Evolutionary conservation across 1,140 invertebrate species (phyloP), one percentile per base, ranked within the genome.

Genomic region (Maniola jurtina): DNA sequence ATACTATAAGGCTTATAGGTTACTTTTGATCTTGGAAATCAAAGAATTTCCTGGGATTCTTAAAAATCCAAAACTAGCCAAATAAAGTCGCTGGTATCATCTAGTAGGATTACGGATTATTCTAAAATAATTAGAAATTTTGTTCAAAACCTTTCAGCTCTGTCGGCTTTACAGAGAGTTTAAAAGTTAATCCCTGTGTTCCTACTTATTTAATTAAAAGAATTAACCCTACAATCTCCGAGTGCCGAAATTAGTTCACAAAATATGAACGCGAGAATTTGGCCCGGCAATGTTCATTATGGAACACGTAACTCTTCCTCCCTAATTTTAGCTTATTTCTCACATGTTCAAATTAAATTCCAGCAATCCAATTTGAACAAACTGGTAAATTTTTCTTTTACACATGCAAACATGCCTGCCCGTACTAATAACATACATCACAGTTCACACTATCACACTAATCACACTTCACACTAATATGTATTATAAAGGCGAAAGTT

Each of bases 311-410:
- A 50, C 48, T 50, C 16, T 50, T 50, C 15, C 14, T 33, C 7
- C 48, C 48, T 50, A 15, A 50, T 25, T 16, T 50, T 8, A 15
- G 48, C 7, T 15, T 50, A 5, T 16, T 16, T 6, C 48, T 15
- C 48, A 25, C 6, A 25, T 6, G 14, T 50, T 15, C 6, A 50
- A 50, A 16, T 50, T 50, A 50, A 50, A 50, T 50, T 50, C 48
- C 11, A 6, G 8, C 48, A 50, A 5, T 15, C 48, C 7, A 50
- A 25, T 50, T 80, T 76, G 73, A 60, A 62, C 63, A 72, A 75
- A 76, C 71, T 69, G 70, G 72, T 55, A 68, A 71, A 73, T 65
- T 73, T 64, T 75, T 73, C 74, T 70, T 71, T 59, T 72, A 71
- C 60, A 73, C 50, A 42, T n/a, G 25, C 11, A 38, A 38, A 38